These are phyloP conservation scores for Cyphomyrus plagiostoma DNA, from an alignment of 2,113 vertebrate genomes.

Conservation along the genomic window DNA sequence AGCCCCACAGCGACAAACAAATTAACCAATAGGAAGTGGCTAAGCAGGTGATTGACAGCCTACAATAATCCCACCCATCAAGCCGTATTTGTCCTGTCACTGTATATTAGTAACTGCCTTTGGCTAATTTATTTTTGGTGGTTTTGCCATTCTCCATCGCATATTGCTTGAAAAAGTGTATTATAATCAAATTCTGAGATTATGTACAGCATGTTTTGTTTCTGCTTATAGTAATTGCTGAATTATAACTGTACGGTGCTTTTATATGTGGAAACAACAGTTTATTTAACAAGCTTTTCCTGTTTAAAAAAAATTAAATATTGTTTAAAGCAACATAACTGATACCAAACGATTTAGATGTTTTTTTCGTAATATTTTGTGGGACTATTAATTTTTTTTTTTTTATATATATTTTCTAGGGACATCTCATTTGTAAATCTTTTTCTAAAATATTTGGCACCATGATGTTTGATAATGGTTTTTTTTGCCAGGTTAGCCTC, in stretches of 20 bases:
- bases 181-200: constrained; percentile 59
- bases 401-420: constrained; percentile 83
- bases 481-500: constrained; percentile 90
- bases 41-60: not conserved
- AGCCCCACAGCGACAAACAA: not conserved
- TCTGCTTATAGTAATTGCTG: constrained; percentile 52
- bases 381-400: constrained; percentile 52
- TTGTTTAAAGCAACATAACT: constrained; percentile 48
- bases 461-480: constrained; percentile 85
- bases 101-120: constrained; percentile 42
- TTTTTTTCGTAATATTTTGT: constrained; percentile 68
- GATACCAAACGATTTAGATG: constrained; percentile 69
- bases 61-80: not conserved
- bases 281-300: constrained; percentile 46
- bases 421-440: constrained; percentile 99
- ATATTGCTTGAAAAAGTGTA: constrained; percentile 54
- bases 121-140: constrained; percentile 69
- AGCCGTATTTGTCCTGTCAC: not conserved
- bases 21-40: not conserved
- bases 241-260: constrained; percentile 44
- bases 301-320: constrained; percentile 38
- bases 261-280: constrained; percentile 46
- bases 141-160: constrained; percentile 60
- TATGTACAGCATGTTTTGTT: constrained; percentile 69
- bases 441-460: constrained; percentile 84